Base-by-base conservation (phyloP, 2,797 vertebrate genomes). In the Cyprinella venusta region DNA sequence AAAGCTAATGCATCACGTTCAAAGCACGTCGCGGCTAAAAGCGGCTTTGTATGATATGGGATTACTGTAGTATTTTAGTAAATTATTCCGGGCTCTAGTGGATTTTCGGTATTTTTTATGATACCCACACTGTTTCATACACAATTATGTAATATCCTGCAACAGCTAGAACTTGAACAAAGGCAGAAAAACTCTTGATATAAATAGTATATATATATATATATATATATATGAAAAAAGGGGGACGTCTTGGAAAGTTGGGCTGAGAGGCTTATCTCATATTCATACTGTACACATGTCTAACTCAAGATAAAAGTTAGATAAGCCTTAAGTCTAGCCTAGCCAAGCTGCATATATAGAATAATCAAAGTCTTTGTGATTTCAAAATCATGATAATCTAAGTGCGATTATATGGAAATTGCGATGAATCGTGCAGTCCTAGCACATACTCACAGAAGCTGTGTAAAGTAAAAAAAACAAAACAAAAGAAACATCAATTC, bases 41-140 rank as follows among this genome's bases (percentile, higher is more conserved):
- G 77, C 30, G 19, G 81, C 61, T 83, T 83, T 83, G 63, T 69
- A 83, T 76, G 70, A 83, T 76, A 83, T 79, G 33, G 85, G 70
- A 82, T 79, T 80, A 80, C 61, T 64, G 81, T 56, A 81, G 59
- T 75, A 82, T 82, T 74, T 67, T 13, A 75, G 45, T 36, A 24
- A 83, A 68, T 50, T 78, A 85, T 82, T 63, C 70, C 15, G 8
- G 38, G 30, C 67, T 77, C 48, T 64, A 70, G 59, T 78, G 52
- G 69, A 67, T 48, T 75, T 68, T 40, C 16, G 1, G 8, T 30
- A 19, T 79, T 79, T 79, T 86, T 72, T 68, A 38, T 52, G 40
- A 50, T 45, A 48, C 33, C 67, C 40, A 67, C 6, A 69, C 48
- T 10, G 48, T 69, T 82, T 50, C 52, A 56, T 77, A 26, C 26